These are phyloP conservation scores for Leucania comma DNA, from an alignment of 2,888 invertebrate species.

Conservation along the genomic window DNA sequence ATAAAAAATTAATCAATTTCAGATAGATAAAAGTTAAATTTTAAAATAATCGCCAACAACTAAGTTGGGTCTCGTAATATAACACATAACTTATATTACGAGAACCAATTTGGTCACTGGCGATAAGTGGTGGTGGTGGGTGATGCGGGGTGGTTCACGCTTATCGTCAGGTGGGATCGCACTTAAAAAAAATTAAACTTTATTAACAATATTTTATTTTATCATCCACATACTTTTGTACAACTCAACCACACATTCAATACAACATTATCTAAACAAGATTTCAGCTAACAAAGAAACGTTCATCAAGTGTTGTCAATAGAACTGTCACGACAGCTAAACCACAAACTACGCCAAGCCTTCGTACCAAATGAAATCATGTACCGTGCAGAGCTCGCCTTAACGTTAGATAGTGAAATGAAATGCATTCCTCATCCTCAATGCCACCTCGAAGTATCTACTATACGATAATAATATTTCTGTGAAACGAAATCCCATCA, in stretches of 20 bases:
- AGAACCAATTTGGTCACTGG: no score
- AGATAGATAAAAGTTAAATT: no score
- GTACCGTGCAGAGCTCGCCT: constrained; percentile 43
- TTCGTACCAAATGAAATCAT: constrained; percentile 51
- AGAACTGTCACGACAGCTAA: constrained; percentile 45
- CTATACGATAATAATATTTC: constrained; percentile 63
- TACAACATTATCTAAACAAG: constrained; percentile 25
- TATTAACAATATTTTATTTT: background rate
- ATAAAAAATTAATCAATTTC: no score
- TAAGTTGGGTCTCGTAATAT: no score
- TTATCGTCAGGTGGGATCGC: no score
- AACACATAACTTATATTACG: no score
- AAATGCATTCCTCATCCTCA: constrained; percentile 68
- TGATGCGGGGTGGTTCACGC: no score
- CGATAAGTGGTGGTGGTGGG: no score
- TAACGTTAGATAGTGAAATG: constrained; percentile 65
- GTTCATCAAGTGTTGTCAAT: constrained; percentile 47
- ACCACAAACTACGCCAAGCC: constrained; percentile 27
- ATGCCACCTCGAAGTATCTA: constrained; percentile 62
- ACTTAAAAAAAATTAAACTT: background rate
- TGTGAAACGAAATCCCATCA: constrained; percentile 74
- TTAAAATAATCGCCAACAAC: no score
- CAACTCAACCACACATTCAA: constrained; percentile 1
- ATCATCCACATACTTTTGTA: background rate
- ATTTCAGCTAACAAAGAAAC: constrained; percentile 35